These are phyloP conservation scores for Hephaestus fuliginosus DNA, from an alignment of 2,797 vertebrate species.

Conservation along the genomic window DNA sequence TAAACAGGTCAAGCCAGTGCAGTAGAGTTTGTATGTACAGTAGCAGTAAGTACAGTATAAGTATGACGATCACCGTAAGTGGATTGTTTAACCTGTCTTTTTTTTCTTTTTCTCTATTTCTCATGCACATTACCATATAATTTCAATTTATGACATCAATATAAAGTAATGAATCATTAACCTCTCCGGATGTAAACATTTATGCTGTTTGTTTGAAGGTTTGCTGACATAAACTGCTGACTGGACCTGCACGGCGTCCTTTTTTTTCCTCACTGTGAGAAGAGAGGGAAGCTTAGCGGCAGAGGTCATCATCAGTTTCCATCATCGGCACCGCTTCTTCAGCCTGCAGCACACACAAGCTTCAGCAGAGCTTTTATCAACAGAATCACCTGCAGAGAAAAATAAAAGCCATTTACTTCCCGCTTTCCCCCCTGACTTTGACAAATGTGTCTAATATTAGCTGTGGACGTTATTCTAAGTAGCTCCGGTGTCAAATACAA, in stretches of 20 bases:
- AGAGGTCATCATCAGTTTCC: neutral
- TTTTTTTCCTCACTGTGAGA: neutral
- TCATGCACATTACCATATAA: no score
- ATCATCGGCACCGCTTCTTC: neutral
- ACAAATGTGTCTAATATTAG: neutral
- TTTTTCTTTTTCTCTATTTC: no score
- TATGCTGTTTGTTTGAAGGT: neutral
- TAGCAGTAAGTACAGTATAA: no score
- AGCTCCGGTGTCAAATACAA: neutral
- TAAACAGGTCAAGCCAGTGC: no score
- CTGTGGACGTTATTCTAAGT: neutral
- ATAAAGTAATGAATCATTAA: neutral
- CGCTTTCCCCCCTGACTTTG: no score
- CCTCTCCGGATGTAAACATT: neutral
- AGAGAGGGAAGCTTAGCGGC: neutral
- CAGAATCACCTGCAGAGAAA: conserved; percentile 2
- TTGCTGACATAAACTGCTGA: neutral
- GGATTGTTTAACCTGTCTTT: no score
- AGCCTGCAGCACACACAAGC: neutral
- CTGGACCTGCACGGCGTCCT: neutral
- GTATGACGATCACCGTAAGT: no score
- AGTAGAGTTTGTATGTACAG: neutral
- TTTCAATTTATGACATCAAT: no score
- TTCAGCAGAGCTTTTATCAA: neutral
- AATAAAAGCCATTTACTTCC: neutral